A percentile compares a stretch with the other conserved stretches of the same genome.
Evolutionary conservation across 2,888 invertebrate species (phyloP).

Genomic region (Melipona beecheii): DNA sequence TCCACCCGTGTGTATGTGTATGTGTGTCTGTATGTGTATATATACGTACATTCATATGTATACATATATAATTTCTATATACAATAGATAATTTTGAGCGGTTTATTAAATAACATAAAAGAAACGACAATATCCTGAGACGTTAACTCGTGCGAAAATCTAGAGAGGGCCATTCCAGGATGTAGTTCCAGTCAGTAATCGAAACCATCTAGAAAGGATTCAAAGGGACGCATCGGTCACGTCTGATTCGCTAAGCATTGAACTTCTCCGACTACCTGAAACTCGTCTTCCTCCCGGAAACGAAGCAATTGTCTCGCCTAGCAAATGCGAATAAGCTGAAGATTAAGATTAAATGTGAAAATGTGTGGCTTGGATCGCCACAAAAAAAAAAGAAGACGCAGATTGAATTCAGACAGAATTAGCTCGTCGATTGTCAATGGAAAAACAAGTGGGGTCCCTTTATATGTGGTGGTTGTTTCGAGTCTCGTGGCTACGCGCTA

Average conservation of each 20-base stretch:
- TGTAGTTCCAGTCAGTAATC: constrained; percentile 18
- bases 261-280: constrained; percentile 60
- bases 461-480: constrained; percentile 13
- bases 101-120: constrained; percentile 31
- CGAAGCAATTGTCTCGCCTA: constrained; percentile 40
- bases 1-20: constrained; percentile 48
- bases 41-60: constrained; percentile 5
- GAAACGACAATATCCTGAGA: constrained; percentile 70
- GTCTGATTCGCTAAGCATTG: constrained; percentile 40
- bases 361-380: not conserved
- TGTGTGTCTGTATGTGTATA: constrained; percentile 16
- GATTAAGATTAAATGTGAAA: constrained; percentile 26
- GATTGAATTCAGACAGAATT: not conserved
- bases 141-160: constrained; percentile 66
- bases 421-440: not conserved
- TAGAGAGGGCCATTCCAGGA: constrained; percentile 51
- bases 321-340: constrained; percentile 13
- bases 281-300: constrained; percentile 69
- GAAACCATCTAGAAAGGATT: not conserved
- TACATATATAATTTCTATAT: constrained; percentile 62
- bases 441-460: not conserved
- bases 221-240: constrained; percentile 16
- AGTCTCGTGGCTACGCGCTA: constrained; percentile 31
- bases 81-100: constrained; percentile 55
- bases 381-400: not conserved